phyloP scores from a whole-genome alignment of 2,797 vertebrate genomes.

The Poeciliopsis infans region DNA sequence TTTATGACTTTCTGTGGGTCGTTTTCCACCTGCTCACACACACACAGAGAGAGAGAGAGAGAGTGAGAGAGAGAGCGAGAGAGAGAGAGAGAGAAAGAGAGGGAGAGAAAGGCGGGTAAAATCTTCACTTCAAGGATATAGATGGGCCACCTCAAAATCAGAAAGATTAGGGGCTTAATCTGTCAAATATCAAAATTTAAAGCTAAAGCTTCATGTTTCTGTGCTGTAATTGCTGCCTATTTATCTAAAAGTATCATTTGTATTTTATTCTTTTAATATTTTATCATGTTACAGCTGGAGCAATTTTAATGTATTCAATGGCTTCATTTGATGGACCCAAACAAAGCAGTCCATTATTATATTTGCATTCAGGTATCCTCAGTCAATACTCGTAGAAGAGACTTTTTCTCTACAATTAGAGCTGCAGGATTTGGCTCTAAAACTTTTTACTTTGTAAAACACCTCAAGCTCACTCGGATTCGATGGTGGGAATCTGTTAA shows the following conservation, averaged over 20 bases:
- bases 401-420: neutral
- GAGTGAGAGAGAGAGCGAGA: neutral
- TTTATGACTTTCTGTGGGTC: constrained; percentile 57
- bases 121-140: constrained; percentile 58
- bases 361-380: neutral
- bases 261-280: neutral
- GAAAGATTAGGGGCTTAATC: neutral
- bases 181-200: neutral
- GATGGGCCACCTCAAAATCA: constrained; percentile 13
- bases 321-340: neutral
- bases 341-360: neutral
- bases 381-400: neutral
- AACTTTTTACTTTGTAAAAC: neutral
- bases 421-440: neutral
- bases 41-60: constrained; percentile 9
- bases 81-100: too few species aligned
- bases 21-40: constrained; percentile 54
- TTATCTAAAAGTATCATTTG: neutral
- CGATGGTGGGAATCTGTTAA: neutral
- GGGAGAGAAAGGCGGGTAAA: constrained; percentile 8
- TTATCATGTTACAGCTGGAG: neutral
- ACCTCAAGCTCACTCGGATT: neutral
- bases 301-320: neutral
- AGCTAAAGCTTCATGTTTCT: neutral
- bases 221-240: neutral